A percentile compares a stretch with the other conserved stretches of the same genome.
phyloP scores from a whole-genome alignment of 2,113 vertebrate species.

The Excalfactoria chinensis region DNA sequence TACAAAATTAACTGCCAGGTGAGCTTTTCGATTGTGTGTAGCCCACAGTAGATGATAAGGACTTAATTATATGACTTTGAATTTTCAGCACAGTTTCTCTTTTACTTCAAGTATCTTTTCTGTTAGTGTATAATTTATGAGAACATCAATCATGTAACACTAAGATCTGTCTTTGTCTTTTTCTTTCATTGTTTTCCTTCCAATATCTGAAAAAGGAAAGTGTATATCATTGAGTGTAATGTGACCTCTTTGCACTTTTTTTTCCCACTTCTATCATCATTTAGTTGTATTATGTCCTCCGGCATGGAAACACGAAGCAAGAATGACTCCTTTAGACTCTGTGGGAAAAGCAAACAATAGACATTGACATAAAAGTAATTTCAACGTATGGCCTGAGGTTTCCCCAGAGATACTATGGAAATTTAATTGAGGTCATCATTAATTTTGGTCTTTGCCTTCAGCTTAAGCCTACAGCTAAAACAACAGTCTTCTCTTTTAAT shows the following conservation, averaged over 20 bases:
- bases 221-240: background rate
- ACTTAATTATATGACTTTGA: constrained; percentile 32
- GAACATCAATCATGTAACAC: background rate
- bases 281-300: background rate
- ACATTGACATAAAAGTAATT: constrained; percentile 32
- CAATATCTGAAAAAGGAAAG: background rate
- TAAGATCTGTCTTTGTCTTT: background rate
- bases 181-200: background rate
- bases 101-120: background rate
- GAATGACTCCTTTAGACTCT: background rate
- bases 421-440: constrained; percentile 37
- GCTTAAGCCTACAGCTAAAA: background rate
- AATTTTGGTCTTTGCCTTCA: background rate
- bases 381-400: constrained; percentile 42
- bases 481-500: background rate
- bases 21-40: background rate
- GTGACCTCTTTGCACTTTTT: background rate
- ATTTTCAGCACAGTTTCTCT: constrained; percentile 1
- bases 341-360: background rate
- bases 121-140: background rate
- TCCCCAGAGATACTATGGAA: constrained; percentile 8
- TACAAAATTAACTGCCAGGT: background rate
- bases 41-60: background rate
- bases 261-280: background rate
- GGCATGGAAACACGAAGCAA: background rate